phyloP scores from a whole-genome alignment of 2,888 invertebrate species.

The Morpho deidamia region DNA sequence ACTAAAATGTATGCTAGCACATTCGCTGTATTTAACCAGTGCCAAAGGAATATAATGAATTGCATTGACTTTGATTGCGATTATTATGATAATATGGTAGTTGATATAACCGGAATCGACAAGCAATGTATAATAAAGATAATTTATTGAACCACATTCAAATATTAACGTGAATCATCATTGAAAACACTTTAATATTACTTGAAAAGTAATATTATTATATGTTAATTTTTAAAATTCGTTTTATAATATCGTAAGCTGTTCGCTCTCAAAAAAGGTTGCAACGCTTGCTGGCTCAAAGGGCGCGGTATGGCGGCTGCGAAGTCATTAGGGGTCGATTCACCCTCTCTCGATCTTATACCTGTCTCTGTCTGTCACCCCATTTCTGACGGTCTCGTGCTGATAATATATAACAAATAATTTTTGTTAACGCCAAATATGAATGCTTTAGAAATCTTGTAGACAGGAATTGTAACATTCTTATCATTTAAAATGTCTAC shows the following conservation, averaged over 20 bases:
- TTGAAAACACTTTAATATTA: too few species aligned
- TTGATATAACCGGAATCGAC: too few species aligned
- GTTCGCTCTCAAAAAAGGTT: not conserved
- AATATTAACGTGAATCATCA: too few species aligned
- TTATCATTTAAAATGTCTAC: slow-evolving; percentile 15
- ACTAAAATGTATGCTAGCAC: too few species aligned
- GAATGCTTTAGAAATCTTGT: slow-evolving; percentile 1
- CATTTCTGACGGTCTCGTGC: slow-evolving; percentile 42
- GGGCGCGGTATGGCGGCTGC: slow-evolving; percentile 45
- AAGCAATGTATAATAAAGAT: too few species aligned
- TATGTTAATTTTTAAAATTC: not conserved
- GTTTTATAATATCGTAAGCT: not conserved
- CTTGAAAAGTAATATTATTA: too few species aligned
- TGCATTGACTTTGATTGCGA: too few species aligned
- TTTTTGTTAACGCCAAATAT: not conserved
- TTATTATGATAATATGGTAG: too few species aligned
- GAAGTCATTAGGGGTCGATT: slow-evolving; percentile 66
- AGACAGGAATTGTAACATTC: not conserved
- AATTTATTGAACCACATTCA: too few species aligned
- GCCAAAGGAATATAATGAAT: too few species aligned
- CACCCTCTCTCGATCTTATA: slow-evolving; percentile 61
- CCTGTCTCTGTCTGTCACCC: slow-evolving; percentile 64
- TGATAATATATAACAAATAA: slow-evolving; percentile 26
- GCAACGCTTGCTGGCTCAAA: slow-evolving; percentile 25
- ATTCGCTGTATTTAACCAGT: too few species aligned